Conservation (phyloP, 2,113 vertebrate genomes). For the Ahaetulla prasina region DNA sequence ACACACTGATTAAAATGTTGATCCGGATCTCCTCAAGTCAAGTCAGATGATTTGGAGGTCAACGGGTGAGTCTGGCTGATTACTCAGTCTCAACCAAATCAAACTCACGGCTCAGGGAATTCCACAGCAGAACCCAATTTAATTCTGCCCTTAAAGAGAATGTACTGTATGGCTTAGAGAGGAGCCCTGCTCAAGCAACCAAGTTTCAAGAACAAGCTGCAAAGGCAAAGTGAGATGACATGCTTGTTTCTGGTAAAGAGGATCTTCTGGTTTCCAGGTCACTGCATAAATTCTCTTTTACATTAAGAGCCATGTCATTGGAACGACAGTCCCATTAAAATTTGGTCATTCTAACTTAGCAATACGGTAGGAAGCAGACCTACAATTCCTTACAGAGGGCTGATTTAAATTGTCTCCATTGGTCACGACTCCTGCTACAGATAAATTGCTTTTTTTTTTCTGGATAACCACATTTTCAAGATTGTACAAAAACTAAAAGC, state of each 20-base stretch:
- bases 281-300: background rate
- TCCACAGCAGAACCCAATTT: background rate
- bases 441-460: slow-evolving; percentile 10
- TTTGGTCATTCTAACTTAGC: background rate
- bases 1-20: background rate
- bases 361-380: slow-evolving; percentile 1
- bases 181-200: slow-evolving; percentile 33
- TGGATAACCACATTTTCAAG: background rate
- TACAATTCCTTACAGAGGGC: background rate
- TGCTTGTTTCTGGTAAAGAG: slow-evolving; percentile 13
- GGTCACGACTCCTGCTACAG: slow-evolving; percentile 4
- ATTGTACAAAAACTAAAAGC: background rate
- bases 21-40: background rate
- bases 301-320: background rate
- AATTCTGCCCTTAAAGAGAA: background rate
- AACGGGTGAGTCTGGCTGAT: background rate
- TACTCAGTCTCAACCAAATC: background rate
- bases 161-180: background rate
- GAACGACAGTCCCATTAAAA: background rate
- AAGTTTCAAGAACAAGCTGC: slow-evolving; percentile 27
- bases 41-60: background rate
- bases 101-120: background rate
- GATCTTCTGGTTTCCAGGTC: accelerated
- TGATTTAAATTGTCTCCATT: background rate
- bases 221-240: slow-evolving; percentile 20